phyloP scores from a whole-genome alignment of 2,888 invertebrate genomes.

The Beris morrisii region DNA sequence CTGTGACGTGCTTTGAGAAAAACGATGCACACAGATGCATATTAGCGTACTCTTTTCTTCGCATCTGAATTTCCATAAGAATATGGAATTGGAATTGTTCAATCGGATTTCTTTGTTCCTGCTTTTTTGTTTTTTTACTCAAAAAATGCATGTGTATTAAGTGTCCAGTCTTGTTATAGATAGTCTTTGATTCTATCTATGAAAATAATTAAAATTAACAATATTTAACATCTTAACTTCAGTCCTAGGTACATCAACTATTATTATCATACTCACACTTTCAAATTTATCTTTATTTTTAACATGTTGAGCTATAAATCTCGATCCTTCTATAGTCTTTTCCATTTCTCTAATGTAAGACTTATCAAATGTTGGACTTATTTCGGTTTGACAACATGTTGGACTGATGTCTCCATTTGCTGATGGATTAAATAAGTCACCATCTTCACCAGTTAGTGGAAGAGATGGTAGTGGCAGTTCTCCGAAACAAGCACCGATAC shows the following conservation, averaged over 20 bases:
- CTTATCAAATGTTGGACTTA: slow-evolving; percentile 81
- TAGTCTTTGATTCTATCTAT: too few relatives aligned
- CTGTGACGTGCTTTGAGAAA: too few relatives aligned
- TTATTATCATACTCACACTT: slow-evolving; percentile 69
- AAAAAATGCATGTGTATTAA: too few relatives aligned
- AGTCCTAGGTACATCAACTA: neutral
- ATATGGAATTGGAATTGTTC: too few relatives aligned
- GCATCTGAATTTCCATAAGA: too few relatives aligned
- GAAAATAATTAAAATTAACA: too few relatives aligned
- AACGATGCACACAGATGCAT: too few relatives aligned
- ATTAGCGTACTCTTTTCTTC: too few relatives aligned
- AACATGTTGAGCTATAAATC: slow-evolving; percentile 94
- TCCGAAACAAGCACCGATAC: slow-evolving; percentile 66
- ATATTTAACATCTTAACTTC: too few relatives aligned
- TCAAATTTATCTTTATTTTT: slow-evolving; percentile 93
- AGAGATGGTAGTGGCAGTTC: slow-evolving; percentile 70
- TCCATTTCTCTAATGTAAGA: slow-evolving; percentile 83
- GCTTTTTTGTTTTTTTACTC: too few relatives aligned
- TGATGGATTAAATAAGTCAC: slow-evolving; percentile 79
- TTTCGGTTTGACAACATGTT: slow-evolving; percentile 60
- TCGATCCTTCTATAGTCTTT: slow-evolving; percentile 88
- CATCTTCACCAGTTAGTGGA: slow-evolving; percentile 76
- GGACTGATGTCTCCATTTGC: slow-evolving; percentile 61
- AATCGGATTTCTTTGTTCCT: too few relatives aligned
- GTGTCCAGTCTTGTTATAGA: too few relatives aligned